Base-by-base conservation (phyloP, 1,140 invertebrate species). In the Akabosia matsudoensis region DNA sequence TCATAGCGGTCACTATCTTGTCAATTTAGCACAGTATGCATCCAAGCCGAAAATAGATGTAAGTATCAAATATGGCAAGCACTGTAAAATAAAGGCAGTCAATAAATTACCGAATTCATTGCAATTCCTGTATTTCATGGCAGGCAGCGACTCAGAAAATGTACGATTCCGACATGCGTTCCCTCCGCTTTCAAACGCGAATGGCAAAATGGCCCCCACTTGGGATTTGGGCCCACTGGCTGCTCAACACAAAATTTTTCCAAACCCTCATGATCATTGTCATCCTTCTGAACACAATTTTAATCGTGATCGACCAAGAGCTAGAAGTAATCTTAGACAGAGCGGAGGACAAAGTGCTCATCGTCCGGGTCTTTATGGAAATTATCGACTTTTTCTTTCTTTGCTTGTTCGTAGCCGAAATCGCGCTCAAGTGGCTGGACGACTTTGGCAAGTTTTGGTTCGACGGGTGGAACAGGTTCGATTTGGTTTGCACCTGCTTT, bases 381-480 rank as follows among this genome's bases (percentile, higher is more conserved):
- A 24, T 72, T 18, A 34, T 83, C 7, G 82, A 83, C 72, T 79
- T 81, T 54, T 78, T 81, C 18, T 77, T 82, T 13, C 79, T 83
- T n/a, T 74, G 79, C 31, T 76, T 82, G 18, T 83, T 83, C 70
- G 72, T 82, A 0, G 33, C 79, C 3, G 83, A 83, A 76, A 83
- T 83, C 13, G 0, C 76, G 22, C 74, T 83, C 1, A 83, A 83
- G 73, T 83, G 82, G 82, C 67, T 81, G 0, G 83, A 82, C 70
- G 74, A 81, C 64, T 83, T 83, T 64, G 61, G 61, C 3, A 54
- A n/a, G n/a, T 83, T 83, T 54, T 83, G 83, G 83, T 26, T 26
- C 0, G 83, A 83, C 24, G 67, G 76, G 34, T 83, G 83, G 83
- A 83, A 83, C 67, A 79, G 80, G 7, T 82, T 82, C 54, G 82